Percentiles rank a stretch among this genome's conserved stretches.
phyloP scores from a whole-genome alignment of 2,888 invertebrate genomes.

The Lissocephala sabroskyi region DNA sequence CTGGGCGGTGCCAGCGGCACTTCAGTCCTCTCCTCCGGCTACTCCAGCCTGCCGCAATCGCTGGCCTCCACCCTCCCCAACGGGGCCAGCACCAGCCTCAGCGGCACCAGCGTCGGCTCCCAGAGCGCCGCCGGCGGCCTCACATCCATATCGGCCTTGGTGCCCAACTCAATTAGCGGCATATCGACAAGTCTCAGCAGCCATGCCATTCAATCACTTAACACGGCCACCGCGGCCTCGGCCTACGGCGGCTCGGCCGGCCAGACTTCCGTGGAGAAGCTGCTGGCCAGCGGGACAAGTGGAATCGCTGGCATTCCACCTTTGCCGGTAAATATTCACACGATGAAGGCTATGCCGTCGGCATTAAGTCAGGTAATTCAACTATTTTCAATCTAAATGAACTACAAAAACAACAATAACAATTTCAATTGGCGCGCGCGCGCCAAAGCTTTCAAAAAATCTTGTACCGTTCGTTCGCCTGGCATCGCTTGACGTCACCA shows the following conservation, averaged over 20 bases:
- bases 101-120: conserved; percentile 51
- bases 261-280: conserved; percentile 72
- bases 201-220: conserved; percentile 77
- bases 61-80: conserved; percentile 62
- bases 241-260: conserved; percentile 48
- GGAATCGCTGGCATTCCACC: conserved; percentile 71
- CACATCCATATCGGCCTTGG: conserved; percentile 66
- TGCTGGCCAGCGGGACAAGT: conserved; percentile 72
- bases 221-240: conserved; percentile 63
- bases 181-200: conserved; percentile 81
- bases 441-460: not conserved
- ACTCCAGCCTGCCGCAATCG: conserved; percentile 65
- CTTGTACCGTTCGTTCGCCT: conserved; percentile 8
- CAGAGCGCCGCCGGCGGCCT: conserved; percentile 47
- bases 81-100: conserved; percentile 54
- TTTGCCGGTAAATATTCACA: conserved; percentile 73
- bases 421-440: too few species aligned
- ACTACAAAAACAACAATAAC: conserved; percentile 26
- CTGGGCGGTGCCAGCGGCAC: conserved; percentile 55
- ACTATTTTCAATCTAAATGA: conserved; percentile 66
- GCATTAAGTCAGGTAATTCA: conserved; percentile 73
- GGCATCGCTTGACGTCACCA: not conserved
- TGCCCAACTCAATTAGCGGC: conserved; percentile 69
- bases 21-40: conserved; percentile 52
- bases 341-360: conserved; percentile 72